Base-by-base conservation (phyloP, 2,113 vertebrate genomes). In the Neoarius graeffei region DNA sequence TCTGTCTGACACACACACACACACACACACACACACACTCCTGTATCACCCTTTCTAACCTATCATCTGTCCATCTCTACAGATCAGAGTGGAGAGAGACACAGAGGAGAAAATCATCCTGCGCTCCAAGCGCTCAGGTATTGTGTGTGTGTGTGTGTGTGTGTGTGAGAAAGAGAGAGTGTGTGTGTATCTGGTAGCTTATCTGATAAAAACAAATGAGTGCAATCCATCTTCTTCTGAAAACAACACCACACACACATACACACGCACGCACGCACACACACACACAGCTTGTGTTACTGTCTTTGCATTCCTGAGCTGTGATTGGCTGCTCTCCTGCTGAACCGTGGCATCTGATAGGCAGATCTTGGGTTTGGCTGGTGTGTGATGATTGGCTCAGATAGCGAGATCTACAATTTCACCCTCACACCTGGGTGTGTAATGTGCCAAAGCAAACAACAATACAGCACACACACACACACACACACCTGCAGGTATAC, bases 81-180 rank as follows among this genome's bases (percentile, higher is more conserved):
- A 91, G 87, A 85, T 87, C 84, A 88, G 84, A 67, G 42, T 66
- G 84, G 76, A 85, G 52, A 52, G 85, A 77, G 27, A 85, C 35
- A 30, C 74, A 35, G 91, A 83, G 77, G 85, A 91, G 56, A 87
- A 59, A 57, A 73, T 90, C 48, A 62, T 92, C 80, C 90, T 86
- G 25, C 91, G 92, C 56, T 85, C 83, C 64, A 93, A 92, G 79
- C 87, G 90, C 56, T 90, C 90, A 90, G 90, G 88, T 91, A 90
- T 66, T 60, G 60, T 50, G 67, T 88, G 87, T 20, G 23, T 56
- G 84, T 71, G 88, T 56, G 52, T 60, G 84, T 82, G 79, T 86
- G 84, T 81, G 73, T 59, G 87, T 62, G 81, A 7, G 27, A 20
- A 84, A 52, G 88, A n/a, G 50, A 11, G 84, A 35, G 77, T 74